Evolutionary conservation across 1,140 invertebrate species (phyloP).

Genomic region (Zaprionus inermis): DNA sequence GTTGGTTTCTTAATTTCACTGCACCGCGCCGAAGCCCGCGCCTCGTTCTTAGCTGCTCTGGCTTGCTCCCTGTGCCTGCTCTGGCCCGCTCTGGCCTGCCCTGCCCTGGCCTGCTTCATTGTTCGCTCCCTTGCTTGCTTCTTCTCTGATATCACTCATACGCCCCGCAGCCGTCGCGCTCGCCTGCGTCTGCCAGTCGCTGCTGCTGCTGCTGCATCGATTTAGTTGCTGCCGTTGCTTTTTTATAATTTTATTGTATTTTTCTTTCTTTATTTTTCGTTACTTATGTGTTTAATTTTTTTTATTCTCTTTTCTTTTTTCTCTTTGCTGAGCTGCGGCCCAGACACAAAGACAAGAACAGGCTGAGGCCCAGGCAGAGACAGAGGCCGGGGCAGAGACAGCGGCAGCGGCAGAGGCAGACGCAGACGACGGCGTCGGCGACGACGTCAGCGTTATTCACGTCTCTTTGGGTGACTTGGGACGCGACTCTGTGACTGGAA

Average conservation of each 20-base stretch:
- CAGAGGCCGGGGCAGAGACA: constrained; percentile 52
- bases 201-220: constrained; percentile 64
- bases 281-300: constrained; percentile 75
- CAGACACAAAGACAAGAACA: constrained; percentile 77
- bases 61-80: constrained; percentile 19
- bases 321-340: constrained; percentile 54
- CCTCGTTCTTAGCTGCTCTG: constrained; percentile 14
- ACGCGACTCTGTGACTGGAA: constrained; percentile 44
- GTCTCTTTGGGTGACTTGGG: constrained; percentile 47
- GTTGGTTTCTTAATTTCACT: constrained; percentile 81
- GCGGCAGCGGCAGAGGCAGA: constrained; percentile 22
- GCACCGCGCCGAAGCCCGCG: constrained; percentile 48
- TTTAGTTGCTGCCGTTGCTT: constrained; percentile 60
- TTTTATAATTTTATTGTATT: constrained; percentile 75
- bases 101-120: constrained; percentile 19
- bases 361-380: constrained; percentile 53
- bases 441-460: constrained; percentile 41
- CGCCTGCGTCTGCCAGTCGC: constrained; percentile 27
- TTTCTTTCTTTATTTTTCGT: constrained; percentile 43
- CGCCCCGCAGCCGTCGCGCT: constrained; percentile 49
- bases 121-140: constrained; percentile 18
- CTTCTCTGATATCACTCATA: constrained; percentile 72
- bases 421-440: constrained; percentile 46
- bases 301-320: constrained; percentile 30
- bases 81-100: constrained; percentile 44